Evolutionary conservation across 1,140 invertebrate species (phyloP), one percentile per base, ranked within the genome.

Genomic region (Cataglyphis hispanica): DNA sequence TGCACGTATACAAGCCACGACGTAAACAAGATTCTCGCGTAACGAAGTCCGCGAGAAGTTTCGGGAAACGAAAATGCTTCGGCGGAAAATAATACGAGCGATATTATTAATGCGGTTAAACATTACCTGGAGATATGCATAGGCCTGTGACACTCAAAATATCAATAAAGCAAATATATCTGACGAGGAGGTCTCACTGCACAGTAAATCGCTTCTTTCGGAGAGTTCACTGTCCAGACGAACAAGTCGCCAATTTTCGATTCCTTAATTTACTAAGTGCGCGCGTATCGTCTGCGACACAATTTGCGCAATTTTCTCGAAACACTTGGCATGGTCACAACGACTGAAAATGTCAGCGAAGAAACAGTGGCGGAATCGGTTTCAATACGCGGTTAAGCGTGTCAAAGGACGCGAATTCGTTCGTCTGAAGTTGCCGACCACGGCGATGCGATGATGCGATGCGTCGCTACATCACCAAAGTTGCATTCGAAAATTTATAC

Each of bases 61-160:
- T 5, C 2, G 37, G 19, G 37, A 19, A 5, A 8, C 16, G 64
- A 25, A 77, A 86, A 67, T 25, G 46, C 27, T n/a, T 63, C 27
- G 53, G 25, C 37, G 67, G 53, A 27, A 58, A 43, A 25, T 2
- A 13, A 37, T 19, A 46, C 4, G 19, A 61, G 37, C 50, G 34
- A 16, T 34, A 8, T 7, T 43, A 11, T 13, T 40, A 16, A 40
- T 40, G n/a, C 31, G 19, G 3, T 83, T 8, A 11, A 43, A 46
- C 69, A 66, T 92, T 93, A 94, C 94, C 94, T 94, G 92, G 90
- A 89, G 91, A 93, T 94, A 94, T 94, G 93, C 94, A 94, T 94
- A 94, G 91, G 92, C 89, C 91, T 90, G 88, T 93, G 93, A 92
- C 93, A 93, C 92, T 92, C 89, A 89, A 91, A 93, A 92, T 94